Evolutionary conservation across 2,113 vertebrate genomes (phyloP), one percentile per base, ranked within the genome.

Genomic region (Galbula dea): DNA sequence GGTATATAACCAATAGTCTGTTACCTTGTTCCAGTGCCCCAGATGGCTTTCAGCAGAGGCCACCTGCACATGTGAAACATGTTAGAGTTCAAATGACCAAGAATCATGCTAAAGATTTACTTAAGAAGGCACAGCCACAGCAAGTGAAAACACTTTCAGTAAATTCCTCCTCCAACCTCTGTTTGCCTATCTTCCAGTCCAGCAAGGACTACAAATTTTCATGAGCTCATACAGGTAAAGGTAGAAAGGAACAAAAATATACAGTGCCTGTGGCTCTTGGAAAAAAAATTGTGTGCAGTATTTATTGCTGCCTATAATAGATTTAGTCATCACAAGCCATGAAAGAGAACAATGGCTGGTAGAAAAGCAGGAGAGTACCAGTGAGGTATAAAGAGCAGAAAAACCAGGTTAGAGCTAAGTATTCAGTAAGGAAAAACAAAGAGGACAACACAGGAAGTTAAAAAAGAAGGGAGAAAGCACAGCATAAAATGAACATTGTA

Each of bases 341-440:
- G 84, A 94, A 94, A 83, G 87, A 86, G 55, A 94, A 85, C 91
- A 43, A 94, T 46, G 67, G 88, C 68, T 88, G 81, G 88, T 69
- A 89, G 94, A 91, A 94, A 92, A 65, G 16, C 51, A 71, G 90
- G 41, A 92, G 72, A 79, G 83, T 74, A 89, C 73, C 86, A 80
- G 72, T 67, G 84, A 93, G 54, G 36, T 39, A 20, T 3, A 5
- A 49, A 79, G 51, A 95, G 88, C 89, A 72, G 83, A 89, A 90
- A n/a, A 94, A 93, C 36, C 83, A 93, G 75, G 82, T 80, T 58
- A 85, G 84, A 92, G 67, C 46, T 54, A 69, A 39, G 9, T 59
- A 43, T 78, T 83, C 61, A 45, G 58, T 79, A 91, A 75, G 26
- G 71, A 5, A 78, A 66, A 8, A 2, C 55, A 87, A 94, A 93